These are phyloP conservation scores for Gila robusta DNA, from an alignment of 2,797 vertebrate species.

Conservation along the genomic window DNA sequence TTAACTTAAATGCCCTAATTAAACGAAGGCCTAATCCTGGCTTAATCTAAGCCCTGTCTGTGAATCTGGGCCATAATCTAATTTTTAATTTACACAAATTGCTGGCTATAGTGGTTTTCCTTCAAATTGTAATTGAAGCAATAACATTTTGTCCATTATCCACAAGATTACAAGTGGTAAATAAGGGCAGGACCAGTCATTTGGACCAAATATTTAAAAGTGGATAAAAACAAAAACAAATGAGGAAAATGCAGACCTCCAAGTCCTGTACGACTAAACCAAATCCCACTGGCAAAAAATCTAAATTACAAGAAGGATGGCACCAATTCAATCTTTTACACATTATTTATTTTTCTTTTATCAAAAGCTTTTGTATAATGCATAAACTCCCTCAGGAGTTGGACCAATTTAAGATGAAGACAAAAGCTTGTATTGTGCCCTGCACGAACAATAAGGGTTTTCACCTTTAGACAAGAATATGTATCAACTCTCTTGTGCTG, in stretches of 20 bases:
- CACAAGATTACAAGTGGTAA: conserved; percentile 43
- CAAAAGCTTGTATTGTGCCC: conserved; percentile 56
- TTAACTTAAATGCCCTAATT: too few relatives aligned
- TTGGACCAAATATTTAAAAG: conserved; percentile 56
- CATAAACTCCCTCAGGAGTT: conserved; percentile 45
- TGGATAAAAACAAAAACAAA: conserved; percentile 35
- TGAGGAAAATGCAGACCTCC: conserved; percentile 42
- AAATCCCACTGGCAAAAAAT: conserved; percentile 59
- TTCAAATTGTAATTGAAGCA: background rate
- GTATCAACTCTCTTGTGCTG: conserved; percentile 32
- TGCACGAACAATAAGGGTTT: conserved; percentile 55
- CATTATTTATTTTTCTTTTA: conserved; percentile 48
- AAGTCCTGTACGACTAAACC: conserved; percentile 43
- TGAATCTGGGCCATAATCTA: too few relatives aligned
- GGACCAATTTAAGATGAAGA: conserved; percentile 55
- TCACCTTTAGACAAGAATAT: conserved; percentile 51
- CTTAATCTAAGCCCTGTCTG: too few relatives aligned
- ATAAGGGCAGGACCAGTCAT: conserved; percentile 35
- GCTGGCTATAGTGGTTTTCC: background rate
- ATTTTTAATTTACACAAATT: background rate
- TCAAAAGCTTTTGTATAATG: conserved; percentile 58
- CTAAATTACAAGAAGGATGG: conserved; percentile 55
- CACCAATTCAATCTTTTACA: conserved; percentile 45
- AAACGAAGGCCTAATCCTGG: too few relatives aligned
- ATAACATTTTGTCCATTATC: conserved; percentile 24